These are phyloP conservation scores for Garrulus glandarius DNA, from an alignment of 2,797 vertebrate species.

Conservation along the genomic window DNA sequence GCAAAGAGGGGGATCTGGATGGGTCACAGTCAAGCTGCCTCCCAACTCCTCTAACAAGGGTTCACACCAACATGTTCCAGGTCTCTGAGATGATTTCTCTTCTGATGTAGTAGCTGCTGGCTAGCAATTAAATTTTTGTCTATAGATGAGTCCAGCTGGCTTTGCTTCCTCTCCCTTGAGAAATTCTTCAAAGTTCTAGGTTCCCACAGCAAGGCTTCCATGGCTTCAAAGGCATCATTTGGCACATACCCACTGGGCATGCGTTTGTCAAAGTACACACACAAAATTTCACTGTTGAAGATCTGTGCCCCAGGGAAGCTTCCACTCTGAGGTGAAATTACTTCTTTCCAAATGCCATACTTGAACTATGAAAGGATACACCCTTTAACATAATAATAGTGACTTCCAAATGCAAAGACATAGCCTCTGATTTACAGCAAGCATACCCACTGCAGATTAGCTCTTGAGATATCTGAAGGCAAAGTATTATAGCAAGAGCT, in stretches of 20 bases:
- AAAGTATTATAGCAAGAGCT: conserved; percentile 5
- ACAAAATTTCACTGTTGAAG: conserved; percentile 39
- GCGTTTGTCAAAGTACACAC: conserved; percentile 44
- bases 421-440: conserved; percentile 53
- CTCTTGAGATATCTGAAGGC: conserved; percentile 43
- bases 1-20: background rate
- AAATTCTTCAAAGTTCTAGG: conserved; percentile 61
- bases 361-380: conserved; percentile 46
- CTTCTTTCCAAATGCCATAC: conserved; percentile 54
- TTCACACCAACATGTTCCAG: background rate
- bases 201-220: conserved; percentile 55
- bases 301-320: conserved; percentile 46
- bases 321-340: conserved; percentile 55
- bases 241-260: conserved; percentile 45
- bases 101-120: conserved; percentile 25
- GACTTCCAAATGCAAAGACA: conserved; percentile 41
- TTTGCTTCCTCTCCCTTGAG: conserved; percentile 57
- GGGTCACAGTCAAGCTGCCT: background rate
- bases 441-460: conserved; percentile 22
- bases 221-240: conserved; percentile 60
- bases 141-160: conserved; percentile 57
- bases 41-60: background rate
- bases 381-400: conserved; percentile 51
- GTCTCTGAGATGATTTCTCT: background rate
- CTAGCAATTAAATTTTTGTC: conserved; percentile 30